phyloP scores from a whole-genome alignment of 2,888 invertebrate species.

The Slavum lentiscoides region DNA sequence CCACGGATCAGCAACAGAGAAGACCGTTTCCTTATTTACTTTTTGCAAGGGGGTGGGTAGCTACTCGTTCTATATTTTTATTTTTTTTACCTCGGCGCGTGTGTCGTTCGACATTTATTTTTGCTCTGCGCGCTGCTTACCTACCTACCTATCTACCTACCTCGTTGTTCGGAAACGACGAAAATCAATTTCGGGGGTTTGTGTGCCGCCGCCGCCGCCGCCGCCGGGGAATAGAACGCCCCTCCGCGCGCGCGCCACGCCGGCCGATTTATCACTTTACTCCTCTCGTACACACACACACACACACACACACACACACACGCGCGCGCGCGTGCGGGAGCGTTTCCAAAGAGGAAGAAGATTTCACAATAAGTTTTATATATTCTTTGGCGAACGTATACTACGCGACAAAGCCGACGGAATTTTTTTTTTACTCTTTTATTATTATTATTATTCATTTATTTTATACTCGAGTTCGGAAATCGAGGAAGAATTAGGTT shows the following conservation, averaged over 20 bases:
- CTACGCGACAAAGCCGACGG: slow-evolving; percentile 5
- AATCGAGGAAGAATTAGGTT: slow-evolving; percentile 8
- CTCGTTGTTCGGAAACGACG: slow-evolving; percentile 41
- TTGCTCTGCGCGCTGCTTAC: not conserved
- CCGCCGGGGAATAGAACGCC: slow-evolving; percentile 39
- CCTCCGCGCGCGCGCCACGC: not conserved
- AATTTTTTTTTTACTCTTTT: slow-evolving; percentile 8
- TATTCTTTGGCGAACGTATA: slow-evolving; percentile 38
- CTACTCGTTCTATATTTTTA: not conserved
- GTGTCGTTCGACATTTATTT: slow-evolving; percentile 42
- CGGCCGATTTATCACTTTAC: slow-evolving; percentile 46
- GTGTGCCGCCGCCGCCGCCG: not conserved
- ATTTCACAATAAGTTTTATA: slow-evolving; percentile 30
- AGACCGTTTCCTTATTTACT: slow-evolving; percentile 39
- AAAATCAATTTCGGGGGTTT: slow-evolving; percentile 51
- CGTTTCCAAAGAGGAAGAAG: not conserved
- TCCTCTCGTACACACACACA: not conserved
- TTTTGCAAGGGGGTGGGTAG: not conserved
- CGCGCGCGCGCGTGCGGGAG: too few species aligned
- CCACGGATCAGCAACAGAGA: not conserved
- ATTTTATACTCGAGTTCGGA: slow-evolving; percentile 3
- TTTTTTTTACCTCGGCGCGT: slow-evolving; percentile 6
- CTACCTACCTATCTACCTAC: not conserved
- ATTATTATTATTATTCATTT: not conserved
- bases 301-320: not conserved